Evolutionary conservation across 2,888 invertebrate species (phyloP), one percentile per base, ranked within the genome.

Genomic region (Polylopha cassiicola): DNA sequence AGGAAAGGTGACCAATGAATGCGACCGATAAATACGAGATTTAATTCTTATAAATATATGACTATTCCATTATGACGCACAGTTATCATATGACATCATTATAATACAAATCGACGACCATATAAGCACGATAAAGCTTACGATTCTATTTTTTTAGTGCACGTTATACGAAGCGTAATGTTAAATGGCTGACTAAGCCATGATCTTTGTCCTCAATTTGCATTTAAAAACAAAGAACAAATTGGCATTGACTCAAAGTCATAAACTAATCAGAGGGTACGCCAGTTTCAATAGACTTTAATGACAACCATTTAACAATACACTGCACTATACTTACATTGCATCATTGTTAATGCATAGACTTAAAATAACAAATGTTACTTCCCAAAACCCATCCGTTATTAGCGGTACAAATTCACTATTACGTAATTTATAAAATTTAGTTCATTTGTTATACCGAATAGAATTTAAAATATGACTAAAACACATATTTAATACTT

Each of bases 1-100:
- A 43, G 43, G 38, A 39, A 42, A 20, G 39, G 44, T 45, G 46
- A 44, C 39, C n/a, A 39, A 47, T 37, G 39, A 34, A 43, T 30
- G 28, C 32, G 11, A 30, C 22, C 22, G 28, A 8, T n/a, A n/a
- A 21, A 30, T 27, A 39, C 17, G 15, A 9, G 15, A 21, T 14
- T 23, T n/a, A n/a, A n/a, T n/a, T 33, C 32, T 28, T 36, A 26
- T 9, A 41, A 21, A 20, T 36, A 18, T 28, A 26, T 20, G 7
- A 8, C 21, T 11, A 16, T 23, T 21, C 3, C 13, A 7, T 5
- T n/a, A 23, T 16, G 20, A 36, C 34, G 23, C 24, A 30, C 29
- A 30, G 26, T 34, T 36, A 41, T 17, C 6, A 10, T n/a, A 8
- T 24, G 11, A 14, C n/a, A n/a, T n/a, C n/a, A n/a, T n/a, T n/a